A percentile compares a stretch with the other conserved stretches of the same genome.
These are phyloP conservation scores for Alectoris magna DNA, from an alignment of 2,797 vertebrate species.

Conservation along the genomic window DNA sequence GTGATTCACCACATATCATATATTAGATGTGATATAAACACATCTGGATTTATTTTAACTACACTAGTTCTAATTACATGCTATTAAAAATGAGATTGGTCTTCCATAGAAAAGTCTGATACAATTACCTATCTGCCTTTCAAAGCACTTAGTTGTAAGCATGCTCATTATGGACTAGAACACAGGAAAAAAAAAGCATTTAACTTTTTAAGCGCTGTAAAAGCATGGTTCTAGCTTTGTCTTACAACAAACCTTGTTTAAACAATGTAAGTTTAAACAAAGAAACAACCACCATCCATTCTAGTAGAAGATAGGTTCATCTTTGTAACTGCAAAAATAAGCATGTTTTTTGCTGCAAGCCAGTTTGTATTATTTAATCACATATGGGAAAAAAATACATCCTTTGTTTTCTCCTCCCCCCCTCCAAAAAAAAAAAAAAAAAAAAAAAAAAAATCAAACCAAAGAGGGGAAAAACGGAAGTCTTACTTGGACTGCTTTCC, in stretches of 20 bases:
- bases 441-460: background rate
- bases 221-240: background rate
- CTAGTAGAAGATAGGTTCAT: background rate
- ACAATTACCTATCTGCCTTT: background rate
- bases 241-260: background rate
- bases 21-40: background rate
- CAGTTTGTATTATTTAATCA: background rate
- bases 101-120: background rate
- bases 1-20: background rate
- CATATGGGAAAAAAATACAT: background rate
- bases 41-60: background rate
- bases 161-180: background rate
- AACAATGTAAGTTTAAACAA: background rate
- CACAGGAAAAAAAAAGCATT: background rate
- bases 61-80: background rate
- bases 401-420: background rate
- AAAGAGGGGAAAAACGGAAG: background rate
- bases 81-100: background rate
- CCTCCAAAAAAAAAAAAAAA: too few species aligned
- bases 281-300: background rate
- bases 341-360: background rate
- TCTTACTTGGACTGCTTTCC: slow-evolving; percentile 76
- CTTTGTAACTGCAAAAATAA: background rate
- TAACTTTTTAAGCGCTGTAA: background rate
- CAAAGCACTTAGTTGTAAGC: background rate